Base-by-base conservation (phyloP, 2,888 invertebrate genomes). In the Philhelius pedissequus region DNA sequence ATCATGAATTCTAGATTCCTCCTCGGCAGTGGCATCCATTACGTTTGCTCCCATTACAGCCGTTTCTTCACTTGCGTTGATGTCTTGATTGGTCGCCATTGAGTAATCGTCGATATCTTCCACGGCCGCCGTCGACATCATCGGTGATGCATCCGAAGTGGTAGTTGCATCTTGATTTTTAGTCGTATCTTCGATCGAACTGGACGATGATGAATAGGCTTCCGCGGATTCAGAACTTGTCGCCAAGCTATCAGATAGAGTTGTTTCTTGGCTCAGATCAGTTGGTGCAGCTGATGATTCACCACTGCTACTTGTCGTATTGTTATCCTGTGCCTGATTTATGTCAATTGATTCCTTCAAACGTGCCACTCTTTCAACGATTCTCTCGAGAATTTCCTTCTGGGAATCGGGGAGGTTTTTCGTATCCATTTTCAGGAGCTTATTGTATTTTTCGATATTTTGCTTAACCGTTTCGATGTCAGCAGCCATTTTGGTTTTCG, bases 361-460 rank as follows among this genome's bases (percentile, higher is more conserved):
- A 1, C 91, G 88, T 3, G 91, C 92, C 76, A 91, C 91, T 45
- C 91, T 89, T 68, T 91, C 91, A 35, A 91, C 91, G 48, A 92
- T 92, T n/a, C 90, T 87, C 68, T 91, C 90, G 56, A 92, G 86
- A 89, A 92, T 90, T 75, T 91, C 90, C 89, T 91, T 91, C 78
- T 92, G 91, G 30, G 90, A 91, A 74, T 91, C 91, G 0, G 91
- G 91, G 52, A 92, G 80, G 80, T 91, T 91, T 87, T 90, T 90
- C 0, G 91, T 91, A 86, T 91, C 91, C 83, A 91, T 62, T 78
- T 90, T 90, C 4, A 91, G 77, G 13, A 91, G 86, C 22, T 90
- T 89, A 81, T 91, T 91, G 73, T 91, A 91, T 82, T 91, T 90
- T 62, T 90, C 89, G 71, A 91, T 91, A 71, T 91, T 91, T 27